Evolutionary conservation across 2,888 invertebrate genomes (phyloP), one percentile per base, ranked within the genome.

Genomic region (Hydropsyche betteni): DNA sequence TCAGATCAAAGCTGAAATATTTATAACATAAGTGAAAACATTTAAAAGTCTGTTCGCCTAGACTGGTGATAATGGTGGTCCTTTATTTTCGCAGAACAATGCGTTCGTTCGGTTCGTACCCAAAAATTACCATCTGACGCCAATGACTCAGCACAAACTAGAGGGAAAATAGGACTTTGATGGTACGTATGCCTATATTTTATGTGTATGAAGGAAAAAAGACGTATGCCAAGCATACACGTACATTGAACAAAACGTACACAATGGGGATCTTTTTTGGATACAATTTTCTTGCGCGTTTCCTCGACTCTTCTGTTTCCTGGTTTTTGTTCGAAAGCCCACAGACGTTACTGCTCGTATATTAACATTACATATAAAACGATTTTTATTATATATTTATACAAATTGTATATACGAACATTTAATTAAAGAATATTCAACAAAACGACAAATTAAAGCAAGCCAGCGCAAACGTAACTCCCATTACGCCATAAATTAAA

Each of bases 81-180:
- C 12, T 71, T 75, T 75, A 68, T 75, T 73, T 69, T 61, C 44
- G 34, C 38, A 33, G 51, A 75, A 77, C 74, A 75, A 71, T 68
- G 72, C 51, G 58, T 68, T 68, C 64, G 38, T 14, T 74, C 68
- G 36, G 55, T 71, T 72, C 55, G 50, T 14, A 34, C 44, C 44
- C 44, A 69, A 72, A 50, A 77, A 68, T 75, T 75, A 71, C 75
- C 72, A 75, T 74, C 77, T 72, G 77, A 77, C 77, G 74, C 72
- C 58, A 24, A 58, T 75, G 75, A 77, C 55, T 77, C 77, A 69
- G 72, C 77, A n/a, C 53, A 74, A 74, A 58, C 69, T 69, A 33
- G 4, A 36, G 44, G 64, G 36, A 64, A 64, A 36, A 64, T 8
- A 34, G 36, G n/a, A 64, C 36, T 44, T 44, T 44, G 44, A 44